Base-by-base conservation (phyloP, 2,888 invertebrate genomes). In the Uropetala carovei region DNA sequence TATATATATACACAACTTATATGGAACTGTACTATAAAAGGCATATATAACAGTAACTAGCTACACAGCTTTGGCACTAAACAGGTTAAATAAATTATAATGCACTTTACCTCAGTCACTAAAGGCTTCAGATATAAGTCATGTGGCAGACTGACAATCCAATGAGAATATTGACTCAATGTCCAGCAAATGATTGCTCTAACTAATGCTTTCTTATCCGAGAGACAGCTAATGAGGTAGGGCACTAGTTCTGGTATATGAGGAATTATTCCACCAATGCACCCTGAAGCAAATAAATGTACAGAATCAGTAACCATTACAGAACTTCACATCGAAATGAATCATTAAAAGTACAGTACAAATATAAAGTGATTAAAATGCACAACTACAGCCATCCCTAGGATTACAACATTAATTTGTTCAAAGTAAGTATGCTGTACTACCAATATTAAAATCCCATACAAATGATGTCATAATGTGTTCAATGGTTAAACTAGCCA, bases 141-240 rank as follows among this genome's bases (percentile, higher is more conserved):
- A 95, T 99, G 99, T 10, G 98, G 98, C 95, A 99, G 99, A 92
- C 97, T 97, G 18, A 99, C 99, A 91, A 99, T 99, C 99, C 99
- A 99, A 95, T 99, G 99, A 83, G 99, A 98, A 95, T 99, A 99
- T 92, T 99, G 97, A 93, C 98, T 98, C 59, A 99, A 96, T 0
- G 99, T 99, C 99, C 99, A 99, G 95, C 99, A 99, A 0, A 99
- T 99, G 94, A 99, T 99, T 93, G 99, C 99, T 93, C 99, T 97
- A 92, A 99, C 99, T 68, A 99, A 96, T 0, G 99, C 99, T 96
- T 99, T 99, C 95, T 98, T 98, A 95, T 99, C 99, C 81, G 97
- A 97, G 94, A 99, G 96, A 95, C 99, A 99, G 94, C 97, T 97
- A 94, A 99, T 98, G 93, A 99, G 96, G 95, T 98, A 99, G 0